Evolutionary conservation across 1,140 invertebrate genomes (phyloP), one percentile per base, ranked within the genome.

Genomic region (Nasonia longicornis): DNA sequence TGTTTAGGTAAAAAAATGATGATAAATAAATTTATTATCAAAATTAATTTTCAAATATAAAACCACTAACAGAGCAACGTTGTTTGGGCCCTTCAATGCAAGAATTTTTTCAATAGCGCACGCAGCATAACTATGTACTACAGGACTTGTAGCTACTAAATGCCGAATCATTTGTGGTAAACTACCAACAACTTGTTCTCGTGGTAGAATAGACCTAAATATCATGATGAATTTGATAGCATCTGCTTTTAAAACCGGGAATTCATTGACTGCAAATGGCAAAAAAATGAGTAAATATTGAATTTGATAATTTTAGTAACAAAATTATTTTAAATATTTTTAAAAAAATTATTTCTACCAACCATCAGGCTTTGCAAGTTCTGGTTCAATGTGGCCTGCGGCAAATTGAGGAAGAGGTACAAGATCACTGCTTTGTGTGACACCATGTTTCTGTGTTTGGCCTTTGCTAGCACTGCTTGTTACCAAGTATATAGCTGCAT

Each of bases 171-270:
- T 88, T 82, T 95, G 91, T 0, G 97, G 96, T 63, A 99, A 87
- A 71, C 93, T 93, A 7, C 93, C 92, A 64, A 97, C 86, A 3
- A 98, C 90, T 38, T 95, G 91, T 83, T 97, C 95, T 52, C 92
- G 93, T 0, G 97, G 96, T 73, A 99, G 91, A 81, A 98, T 93
- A 85, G 95, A 96, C 80, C 98, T 93, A 89, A 99, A 99, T 16
- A 96, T 97, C 94, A 99, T 97, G 12, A 99, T 90, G 89, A 98
- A 99, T 89, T 99, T 99, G 29, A 99, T 95, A 11, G 96, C 95
- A 91, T 98, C 98, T 0, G 98, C 97, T 91, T 98, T 98, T 22
- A 99, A 90, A 20, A 99, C 97, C 3, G 98, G 97, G 79, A 95
- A 91, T 74, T 95, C 94, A 87, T 97, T 96, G 3, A 98, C 97